Evolutionary conservation across 2,797 vertebrate genomes (phyloP).

Genomic region (Prunella strophiata): DNA sequence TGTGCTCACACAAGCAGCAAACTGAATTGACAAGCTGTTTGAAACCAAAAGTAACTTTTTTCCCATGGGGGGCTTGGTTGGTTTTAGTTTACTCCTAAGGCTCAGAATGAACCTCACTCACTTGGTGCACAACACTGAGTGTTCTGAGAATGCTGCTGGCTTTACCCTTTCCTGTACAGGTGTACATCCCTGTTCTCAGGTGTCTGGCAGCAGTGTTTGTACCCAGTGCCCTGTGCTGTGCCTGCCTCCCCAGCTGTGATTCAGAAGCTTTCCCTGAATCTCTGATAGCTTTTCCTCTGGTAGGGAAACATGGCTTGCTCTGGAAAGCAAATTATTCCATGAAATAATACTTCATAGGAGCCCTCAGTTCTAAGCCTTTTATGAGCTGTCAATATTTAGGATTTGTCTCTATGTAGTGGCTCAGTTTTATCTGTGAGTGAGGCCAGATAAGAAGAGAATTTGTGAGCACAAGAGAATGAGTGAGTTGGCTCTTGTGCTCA

Average conservation of each 20-base stretch:
- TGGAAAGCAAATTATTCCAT: not conserved
- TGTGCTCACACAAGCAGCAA: not conserved
- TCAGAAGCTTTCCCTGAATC: not conserved
- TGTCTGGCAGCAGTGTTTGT: not conserved
- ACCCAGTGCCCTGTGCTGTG: not conserved
- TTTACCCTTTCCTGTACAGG: not conserved
- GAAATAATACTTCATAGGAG: not conserved
- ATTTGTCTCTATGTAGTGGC: not conserved
- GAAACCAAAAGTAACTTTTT: not conserved
- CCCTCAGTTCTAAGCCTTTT: not conserved
- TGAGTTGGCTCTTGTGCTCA: not conserved
- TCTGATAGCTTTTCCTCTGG: not conserved
- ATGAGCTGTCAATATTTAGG: not conserved
- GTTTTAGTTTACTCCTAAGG: not conserved
- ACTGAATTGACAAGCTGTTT: not conserved
- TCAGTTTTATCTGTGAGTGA: not conserved
- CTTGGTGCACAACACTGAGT: rapidly evolving
- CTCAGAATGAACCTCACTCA: not conserved
- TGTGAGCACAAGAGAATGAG: not conserved
- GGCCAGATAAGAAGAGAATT: not conserved
- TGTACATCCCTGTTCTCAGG: not conserved
- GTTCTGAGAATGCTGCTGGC: not conserved
- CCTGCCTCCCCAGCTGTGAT: not conserved
- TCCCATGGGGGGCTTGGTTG: not conserved
- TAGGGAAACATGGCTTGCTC: not conserved